phyloP scores from a whole-genome alignment of 2,888 invertebrate genomes.

The Dicyrtoma fusca region DNA sequence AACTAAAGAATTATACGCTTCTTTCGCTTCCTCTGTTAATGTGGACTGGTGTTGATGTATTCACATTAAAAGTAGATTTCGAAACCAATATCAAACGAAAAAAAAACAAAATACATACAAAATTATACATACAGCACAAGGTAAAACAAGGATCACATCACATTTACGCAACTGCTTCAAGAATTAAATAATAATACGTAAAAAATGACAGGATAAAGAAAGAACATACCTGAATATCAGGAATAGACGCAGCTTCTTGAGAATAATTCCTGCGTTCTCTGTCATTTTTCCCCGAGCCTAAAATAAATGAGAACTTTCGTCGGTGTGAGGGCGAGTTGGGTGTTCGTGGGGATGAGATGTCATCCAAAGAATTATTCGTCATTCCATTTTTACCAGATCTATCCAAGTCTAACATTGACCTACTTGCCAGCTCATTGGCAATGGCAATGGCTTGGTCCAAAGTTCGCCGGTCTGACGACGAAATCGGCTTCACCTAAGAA shows the following conservation, averaged over 20 bases:
- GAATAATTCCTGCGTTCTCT: slow-evolving; percentile 82
- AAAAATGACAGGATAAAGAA: background rate
- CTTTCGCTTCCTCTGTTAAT: slow-evolving; percentile 84
- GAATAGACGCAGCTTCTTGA: slow-evolving; percentile 82
- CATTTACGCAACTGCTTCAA: too few species aligned
- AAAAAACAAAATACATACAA: slow-evolving; percentile 41
- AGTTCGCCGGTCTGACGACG: slow-evolving; percentile 87
- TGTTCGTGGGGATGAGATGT: slow-evolving; percentile 61
- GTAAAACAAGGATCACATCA: background rate
- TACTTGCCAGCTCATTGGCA: slow-evolving; percentile 85
- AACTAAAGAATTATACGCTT: slow-evolving; percentile 90
- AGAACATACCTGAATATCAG: slow-evolving; percentile 77
- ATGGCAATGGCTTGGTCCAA: slow-evolving; percentile 90
- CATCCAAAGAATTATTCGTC: slow-evolving; percentile 56
- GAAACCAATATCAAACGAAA: too few species aligned
- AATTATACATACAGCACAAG: slow-evolving; percentile 20
- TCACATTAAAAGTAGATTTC: background rate
- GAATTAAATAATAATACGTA: slow-evolving; percentile 1
- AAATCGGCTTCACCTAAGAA: slow-evolving; percentile 81
- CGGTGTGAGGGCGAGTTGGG: slow-evolving; percentile 72
- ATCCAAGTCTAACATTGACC: slow-evolving; percentile 63
- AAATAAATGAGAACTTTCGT: slow-evolving; percentile 75
- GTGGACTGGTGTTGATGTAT: slow-evolving; percentile 67
- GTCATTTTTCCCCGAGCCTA: slow-evolving; percentile 64
- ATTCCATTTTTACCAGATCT: slow-evolving; percentile 52